Evolutionary conservation across 2,888 invertebrate species (phyloP), one percentile per base, ranked within the genome.

Genomic region (Lasiommata megera): DNA sequence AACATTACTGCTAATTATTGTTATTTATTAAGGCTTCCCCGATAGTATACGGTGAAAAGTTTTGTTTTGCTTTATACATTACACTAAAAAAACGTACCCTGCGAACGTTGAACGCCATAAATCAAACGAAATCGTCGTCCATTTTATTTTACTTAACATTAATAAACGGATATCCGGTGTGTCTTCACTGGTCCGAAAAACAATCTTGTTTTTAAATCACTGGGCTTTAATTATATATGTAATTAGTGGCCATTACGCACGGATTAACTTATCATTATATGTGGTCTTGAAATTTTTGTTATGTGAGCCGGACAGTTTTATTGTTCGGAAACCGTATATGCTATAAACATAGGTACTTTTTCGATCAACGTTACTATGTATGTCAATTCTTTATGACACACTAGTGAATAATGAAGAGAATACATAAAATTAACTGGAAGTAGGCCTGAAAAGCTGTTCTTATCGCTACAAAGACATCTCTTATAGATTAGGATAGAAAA

Each of bases 201-300:
- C 41, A 34, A 41, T 48, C 14, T 43, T 43, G 44, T 47, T 31
- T n/a, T 16, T 17, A 55, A 44, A 52, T 52, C 50, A 31, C 28
- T 43, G 23, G 23, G 34, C 17, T 61, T n/a, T 44, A 47, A 63
- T 58, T 63, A 44, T 53, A 53, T 37, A 38, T 44, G 56, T 58
- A 63, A 63, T 63, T 58, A 63, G 23, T 31, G 54, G 16, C 29
- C 43, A 61, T 58, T 58, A 56, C 28, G 38, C 17, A 36, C 50
- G 31, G 28, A 56, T 36, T 55, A 23, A 43, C 23, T 23, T n/a
- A 12, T 28, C 34, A 9, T 41, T 34, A 17, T 23, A 28, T n/a
- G 40, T 7, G 43, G 28, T 6, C 28, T 12, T 44, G 28, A 41
- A 44, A 44, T 28, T 28, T 44, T 7, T 44, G 44, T 28, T 6